Evolutionary conservation across 2,888 invertebrate species (phyloP), one percentile per base, ranked within the genome.

Genomic region (Eupeodes luniger): DNA sequence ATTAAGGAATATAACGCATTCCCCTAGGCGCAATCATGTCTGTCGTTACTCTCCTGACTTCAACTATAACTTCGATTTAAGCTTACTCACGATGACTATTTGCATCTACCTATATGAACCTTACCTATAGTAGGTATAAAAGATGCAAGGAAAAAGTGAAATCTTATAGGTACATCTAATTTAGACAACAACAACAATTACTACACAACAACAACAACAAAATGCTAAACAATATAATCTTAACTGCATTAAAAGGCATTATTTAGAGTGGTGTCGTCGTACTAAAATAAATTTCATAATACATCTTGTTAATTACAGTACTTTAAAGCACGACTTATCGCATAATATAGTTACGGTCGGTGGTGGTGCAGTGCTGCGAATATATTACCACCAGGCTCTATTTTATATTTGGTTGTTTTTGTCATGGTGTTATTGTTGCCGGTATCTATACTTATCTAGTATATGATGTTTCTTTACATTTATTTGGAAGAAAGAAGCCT

Each of bases 281-380:
- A 84, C 61, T 44, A 11, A 62, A 40, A 62, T 40, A 62, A 62
- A 81, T 88, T 88, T 81, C 88, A 81, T 85, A 88, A 88, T 85
- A 88, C 75, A 85, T 85, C 85, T 85, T 74, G 88, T 88, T 88
- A 88, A 85, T 88, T 88, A 81, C 85, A 53, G 78, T 88, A 81
- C 88, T 88, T 85, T 78, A 62, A 78, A 62, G 81, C 88, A 88
- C 85, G 88, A 88, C 85, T 88, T 77, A 62, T 62, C 64, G 57
- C 88, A 84, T 67, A 81, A 84, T 81, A 72, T 85, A 70, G 85
- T 81, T 64, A 44, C 27, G 77, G 57, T 27, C 27, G 27, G 27
- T 27, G 27, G 27, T 27, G 27, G 27, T 27, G 27, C 27, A 27
- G 27, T 27, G 27, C 27, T 27, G 27, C 27, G 88, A 85, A 88